Evolutionary conservation across 1,140 invertebrate genomes (phyloP), one percentile per base, ranked within the genome.

Genomic region (Teleogryllus occipitalis): DNA sequence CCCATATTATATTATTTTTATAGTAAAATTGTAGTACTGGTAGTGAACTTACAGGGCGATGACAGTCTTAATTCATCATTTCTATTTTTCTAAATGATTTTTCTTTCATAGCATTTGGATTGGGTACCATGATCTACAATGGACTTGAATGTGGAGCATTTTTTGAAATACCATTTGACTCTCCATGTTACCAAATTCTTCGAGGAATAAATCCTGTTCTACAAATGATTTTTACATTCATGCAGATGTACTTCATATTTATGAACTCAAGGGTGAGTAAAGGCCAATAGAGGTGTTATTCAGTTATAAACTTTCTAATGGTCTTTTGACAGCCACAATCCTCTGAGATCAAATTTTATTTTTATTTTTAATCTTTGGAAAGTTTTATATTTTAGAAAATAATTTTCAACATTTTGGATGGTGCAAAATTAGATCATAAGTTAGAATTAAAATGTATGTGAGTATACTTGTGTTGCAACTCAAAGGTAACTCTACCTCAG

Each of bases 201-300:
- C 91, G 93, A 82, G 95, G 94, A 39, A 90, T 98, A n/a, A 96
- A 97, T 87, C 96, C 96, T 47, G 88, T 98, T 81, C 89, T 98
- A 10, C 96, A 98, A 84, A 96, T 98, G 91, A 92, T 97, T 49
- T 99, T 98, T 88, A 98, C 97, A 15, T 98, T 99, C 84, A 96
- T 96, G 91, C 97, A 99, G 87, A 98, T 98, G 95, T 98, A 98
- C 84, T 99, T 98, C 85, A 97, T 99, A 84, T 99, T 99, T 88
- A 97, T 98, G 92, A 98, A 99, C 88, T 97, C 97, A 77, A 91
- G 97, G 89, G 97, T 98, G 91, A 92, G 92, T 89, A 82, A 65
- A 39, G 27, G 27, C 54, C 10, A 10, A 65, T 65, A 18, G 54
- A 65, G 54, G 1, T 65, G 54, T 18, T 18, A 10, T 65, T 65